Evolutionary conservation across 1,140 invertebrate species (phyloP).

Genomic region (Diplogasteroides magnus): DNA sequence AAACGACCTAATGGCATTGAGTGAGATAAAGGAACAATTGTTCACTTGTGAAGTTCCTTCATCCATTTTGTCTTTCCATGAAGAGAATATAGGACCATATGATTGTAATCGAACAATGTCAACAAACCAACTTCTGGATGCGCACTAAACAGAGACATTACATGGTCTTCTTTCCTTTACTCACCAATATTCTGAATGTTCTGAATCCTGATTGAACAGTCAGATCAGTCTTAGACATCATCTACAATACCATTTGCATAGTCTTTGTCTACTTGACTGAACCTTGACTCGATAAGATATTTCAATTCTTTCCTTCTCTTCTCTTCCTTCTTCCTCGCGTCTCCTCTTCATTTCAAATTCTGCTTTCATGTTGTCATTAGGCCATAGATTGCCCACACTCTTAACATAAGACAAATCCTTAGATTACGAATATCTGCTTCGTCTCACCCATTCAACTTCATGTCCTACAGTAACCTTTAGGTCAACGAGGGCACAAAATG

Average conservation of each 20-base stretch:
- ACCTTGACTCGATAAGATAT: slow-evolving; percentile 6
- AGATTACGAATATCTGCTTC: background rate
- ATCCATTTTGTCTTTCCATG: background rate
- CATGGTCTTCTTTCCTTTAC: background rate
- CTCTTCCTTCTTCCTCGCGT: background rate
- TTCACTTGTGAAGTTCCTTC: background rate
- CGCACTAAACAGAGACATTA: background rate
- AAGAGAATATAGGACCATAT: background rate
- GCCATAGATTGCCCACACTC: background rate
- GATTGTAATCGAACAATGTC: background rate
- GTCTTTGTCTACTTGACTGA: background rate
- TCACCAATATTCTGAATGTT: background rate
- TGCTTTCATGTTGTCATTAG: background rate
- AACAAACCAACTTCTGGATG: background rate
- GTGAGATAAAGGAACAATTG: background rate
- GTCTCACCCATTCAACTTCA: background rate
- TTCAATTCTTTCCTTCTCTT: background rate
- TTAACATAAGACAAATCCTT: background rate
- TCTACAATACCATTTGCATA: background rate
- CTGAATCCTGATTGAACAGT: background rate
- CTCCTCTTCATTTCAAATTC: background rate
- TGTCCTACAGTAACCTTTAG: background rate
- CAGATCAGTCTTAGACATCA: background rate
- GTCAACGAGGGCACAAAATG: background rate
- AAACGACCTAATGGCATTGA: background rate